Base-by-base conservation (phyloP, 1,140 invertebrate genomes). In the Lanistes nyassanus region DNA sequence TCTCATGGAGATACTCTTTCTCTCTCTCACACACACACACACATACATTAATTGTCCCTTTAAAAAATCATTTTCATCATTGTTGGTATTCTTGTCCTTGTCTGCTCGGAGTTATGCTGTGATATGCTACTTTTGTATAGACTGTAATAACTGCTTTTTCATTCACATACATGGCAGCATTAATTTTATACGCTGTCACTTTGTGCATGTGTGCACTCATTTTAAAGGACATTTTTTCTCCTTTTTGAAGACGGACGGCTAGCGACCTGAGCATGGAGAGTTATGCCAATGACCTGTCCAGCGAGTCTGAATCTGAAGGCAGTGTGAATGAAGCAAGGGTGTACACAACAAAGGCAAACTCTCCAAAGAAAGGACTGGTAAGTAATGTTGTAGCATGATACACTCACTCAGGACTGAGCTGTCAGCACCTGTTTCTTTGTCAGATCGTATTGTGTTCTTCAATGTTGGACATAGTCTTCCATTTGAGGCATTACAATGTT, bases 261-360 rank as follows among this genome's bases (percentile, higher is more conserved):
- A 89, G 87, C 80, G 87, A 84, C 62, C 75, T 88, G 11, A 90
- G 88, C 76, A 81, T 85, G 75, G 88, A 86, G n/a, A 86, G 81
- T 64, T 75, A 76, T 56, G 75, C 76, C 37, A 78, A 79, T 76
- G 83, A 79, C 36, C 70, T 78, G 47, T 82, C 80, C 68, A 81
- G 79, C 73, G 84, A 86, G 36, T 85, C 85, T 3, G 85, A 87
- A 29, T 70, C 75, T 1, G 82, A 83, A n/a, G 75, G 73, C 31
- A 76, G 77, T n/a, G 51, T 64, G 26, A 79, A 82, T 60, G 82
- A 84, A 62, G 84, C 85, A 13, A 70, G 80, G 26, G 85, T 86
- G 23, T 82, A 80, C 74, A 82, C 76, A 39, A 79, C 77, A 56
- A 82, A 81, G 73, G 75, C 80, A 36, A 72, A 72, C 56, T 72